These are phyloP conservation scores for Pachycephus smyrnensis DNA, from an alignment of 2,888 invertebrate genomes.

Conservation along the genomic window DNA sequence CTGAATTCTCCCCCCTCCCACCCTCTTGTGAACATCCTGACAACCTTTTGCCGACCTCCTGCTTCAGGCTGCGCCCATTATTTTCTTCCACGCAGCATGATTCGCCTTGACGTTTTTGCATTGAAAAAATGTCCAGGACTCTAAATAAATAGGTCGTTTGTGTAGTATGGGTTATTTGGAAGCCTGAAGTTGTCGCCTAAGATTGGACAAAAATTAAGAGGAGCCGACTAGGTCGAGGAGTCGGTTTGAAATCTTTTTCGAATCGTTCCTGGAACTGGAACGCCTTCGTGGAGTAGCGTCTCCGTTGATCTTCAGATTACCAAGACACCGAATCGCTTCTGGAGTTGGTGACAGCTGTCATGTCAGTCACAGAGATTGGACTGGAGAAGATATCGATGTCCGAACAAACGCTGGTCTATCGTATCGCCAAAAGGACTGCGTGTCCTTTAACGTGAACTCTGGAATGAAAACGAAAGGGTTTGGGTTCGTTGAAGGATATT, in stretches of 20 bases:
- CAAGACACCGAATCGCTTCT: not conserved
- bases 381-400: not conserved
- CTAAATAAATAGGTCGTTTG: not conserved
- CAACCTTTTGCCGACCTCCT: constrained; percentile 31
- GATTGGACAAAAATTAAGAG: not conserved
- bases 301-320: not conserved
- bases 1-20: constrained; percentile 15
- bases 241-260: not conserved
- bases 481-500: not conserved
- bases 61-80: constrained; percentile 56
- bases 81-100: constrained; percentile 39
- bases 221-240: no score
- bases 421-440: not conserved
- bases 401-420: not conserved
- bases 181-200: not conserved
- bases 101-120: not conserved
- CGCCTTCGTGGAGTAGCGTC: not conserved
- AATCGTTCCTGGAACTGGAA: not conserved
- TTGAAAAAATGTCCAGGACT: not conserved
- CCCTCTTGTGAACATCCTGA: not conserved
- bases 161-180: not conserved
- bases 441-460: not conserved
- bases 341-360: not conserved
- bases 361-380: not conserved
- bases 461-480: no score